These are phyloP conservation scores for Mormyrus iriodes DNA, from an alignment of 2,113 vertebrate species.

Conservation along the genomic window DNA sequence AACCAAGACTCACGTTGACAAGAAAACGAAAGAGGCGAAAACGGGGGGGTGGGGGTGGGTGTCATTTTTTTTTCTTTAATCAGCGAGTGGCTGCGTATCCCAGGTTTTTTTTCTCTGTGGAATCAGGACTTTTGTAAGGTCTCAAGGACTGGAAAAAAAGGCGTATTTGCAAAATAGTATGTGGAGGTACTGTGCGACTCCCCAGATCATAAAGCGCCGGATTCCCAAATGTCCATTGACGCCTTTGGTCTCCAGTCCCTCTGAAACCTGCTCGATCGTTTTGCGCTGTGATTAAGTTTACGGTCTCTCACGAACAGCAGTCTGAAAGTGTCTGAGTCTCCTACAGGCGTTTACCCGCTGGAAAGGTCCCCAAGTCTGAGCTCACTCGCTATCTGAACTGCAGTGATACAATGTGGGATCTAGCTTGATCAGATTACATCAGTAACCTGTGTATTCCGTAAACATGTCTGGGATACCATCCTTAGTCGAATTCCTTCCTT, in stretches of 20 bases:
- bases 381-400: not conserved
- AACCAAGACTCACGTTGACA: not conserved
- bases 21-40: slow-evolving; percentile 27
- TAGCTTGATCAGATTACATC: not conserved
- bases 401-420: not conserved
- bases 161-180: not conserved
- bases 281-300: not conserved
- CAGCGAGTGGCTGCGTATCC: slow-evolving; percentile 26
- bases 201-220: not conserved
- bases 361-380: not conserved
- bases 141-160: not conserved
- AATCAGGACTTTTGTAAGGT: not conserved
- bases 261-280: not conserved
- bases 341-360: not conserved
- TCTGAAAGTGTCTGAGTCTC: not conserved
- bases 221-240: not conserved
- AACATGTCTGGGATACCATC: not conserved
- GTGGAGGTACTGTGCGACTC: not conserved
- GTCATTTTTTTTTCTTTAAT: slow-evolving; percentile 40
- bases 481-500: not conserved
- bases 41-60: too few species aligned
- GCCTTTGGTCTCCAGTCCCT: not conserved
- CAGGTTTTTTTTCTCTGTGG: not conserved
- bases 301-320: not conserved
- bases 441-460: not conserved